These are phyloP conservation scores for Catharus bicknelli DNA, from an alignment of 2,113 vertebrate genomes.

Conservation along the genomic window DNA sequence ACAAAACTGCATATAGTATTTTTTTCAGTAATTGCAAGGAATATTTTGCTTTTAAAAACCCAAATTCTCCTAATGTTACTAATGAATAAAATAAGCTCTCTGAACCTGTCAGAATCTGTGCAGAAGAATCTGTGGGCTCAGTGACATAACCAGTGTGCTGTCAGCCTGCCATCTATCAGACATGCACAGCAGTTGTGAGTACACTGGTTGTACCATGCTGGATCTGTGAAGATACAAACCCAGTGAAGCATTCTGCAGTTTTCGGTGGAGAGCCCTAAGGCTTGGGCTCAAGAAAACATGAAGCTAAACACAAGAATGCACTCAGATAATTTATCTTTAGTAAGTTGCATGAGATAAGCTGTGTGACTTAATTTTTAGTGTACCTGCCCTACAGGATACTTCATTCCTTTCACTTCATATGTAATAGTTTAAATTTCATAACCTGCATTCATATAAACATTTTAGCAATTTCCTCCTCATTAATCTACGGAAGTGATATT, in stretches of 20 bases:
- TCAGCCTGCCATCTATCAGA: neutral
- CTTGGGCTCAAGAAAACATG: neutral
- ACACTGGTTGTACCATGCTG: neutral
- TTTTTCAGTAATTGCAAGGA: neutral
- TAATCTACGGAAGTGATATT: neutral
- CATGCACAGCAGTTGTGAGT: neutral
- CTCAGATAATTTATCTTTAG: neutral
- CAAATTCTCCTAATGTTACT: neutral
- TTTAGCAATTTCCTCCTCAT: neutral
- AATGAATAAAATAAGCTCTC: neutral
- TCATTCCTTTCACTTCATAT: neutral
- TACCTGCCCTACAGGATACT: neutral
- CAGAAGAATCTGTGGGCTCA: neutral
- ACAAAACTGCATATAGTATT: neutral
- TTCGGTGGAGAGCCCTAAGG: neutral
- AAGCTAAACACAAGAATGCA: neutral
- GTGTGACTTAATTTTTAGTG: neutral
- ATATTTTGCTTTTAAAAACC: neutral
- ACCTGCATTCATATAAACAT: neutral
- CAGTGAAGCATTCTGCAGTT: neutral
- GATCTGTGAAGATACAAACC: neutral
- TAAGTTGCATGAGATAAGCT: rapidly evolving
- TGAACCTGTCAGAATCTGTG: neutral
- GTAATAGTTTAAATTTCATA: neutral
- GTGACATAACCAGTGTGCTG: neutral